Evolutionary conservation across 2,797 vertebrate species (phyloP).

Genomic region (Hippopotamyrus pictus): DNA sequence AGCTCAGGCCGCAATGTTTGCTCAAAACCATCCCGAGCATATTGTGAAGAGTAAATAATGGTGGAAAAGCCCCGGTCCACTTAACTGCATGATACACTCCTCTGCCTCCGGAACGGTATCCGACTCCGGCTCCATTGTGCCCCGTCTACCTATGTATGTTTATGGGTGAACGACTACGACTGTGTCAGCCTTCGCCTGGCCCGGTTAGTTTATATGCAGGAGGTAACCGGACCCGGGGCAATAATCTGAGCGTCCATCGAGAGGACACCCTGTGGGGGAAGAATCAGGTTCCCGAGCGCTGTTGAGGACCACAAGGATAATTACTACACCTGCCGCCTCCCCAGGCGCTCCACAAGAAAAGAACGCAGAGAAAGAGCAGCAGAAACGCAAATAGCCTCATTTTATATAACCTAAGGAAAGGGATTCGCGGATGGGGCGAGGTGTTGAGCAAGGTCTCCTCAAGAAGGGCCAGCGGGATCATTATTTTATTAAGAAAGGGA

Average conservation of each 20-base stretch:
- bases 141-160: conserved; percentile 37
- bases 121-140: conserved; percentile 63
- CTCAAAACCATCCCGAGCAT: background rate
- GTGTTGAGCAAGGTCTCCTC: background rate
- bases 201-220: conserved; percentile 63
- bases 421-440: background rate
- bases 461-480: background rate
- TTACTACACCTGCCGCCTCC: conserved; percentile 35
- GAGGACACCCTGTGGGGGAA: conserved; percentile 40
- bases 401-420: background rate
- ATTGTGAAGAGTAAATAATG: conserved; percentile 31
- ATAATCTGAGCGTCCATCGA: conserved; percentile 57
- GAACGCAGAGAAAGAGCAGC: conserved; percentile 1
- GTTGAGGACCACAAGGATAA: conserved; percentile 51
- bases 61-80: conserved; percentile 47
- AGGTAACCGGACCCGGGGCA: conserved; percentile 64
- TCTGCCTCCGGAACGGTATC: conserved; percentile 57
- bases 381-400: background rate
- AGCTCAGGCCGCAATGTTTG: background rate
- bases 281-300: conserved; percentile 64
- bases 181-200: conserved; percentile 52
- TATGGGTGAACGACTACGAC: conserved; percentile 23
- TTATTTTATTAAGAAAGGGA: background rate
- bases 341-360: background rate
- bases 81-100: conserved; percentile 68